Conservation (phyloP, 2,113 vertebrate species). For the Strix uralensis region DNA sequence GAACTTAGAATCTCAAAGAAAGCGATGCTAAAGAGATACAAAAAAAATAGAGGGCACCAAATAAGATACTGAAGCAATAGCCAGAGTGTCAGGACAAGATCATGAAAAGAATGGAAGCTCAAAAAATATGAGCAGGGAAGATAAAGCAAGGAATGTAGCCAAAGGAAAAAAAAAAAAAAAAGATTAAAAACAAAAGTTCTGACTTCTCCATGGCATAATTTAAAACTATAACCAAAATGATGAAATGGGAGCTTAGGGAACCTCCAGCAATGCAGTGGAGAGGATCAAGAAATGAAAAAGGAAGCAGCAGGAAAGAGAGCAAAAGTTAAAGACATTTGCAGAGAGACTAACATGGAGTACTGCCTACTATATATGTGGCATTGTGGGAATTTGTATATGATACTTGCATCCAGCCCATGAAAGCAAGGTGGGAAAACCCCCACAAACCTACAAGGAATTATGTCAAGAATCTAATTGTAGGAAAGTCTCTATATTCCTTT, state of each 20-base stretch:
- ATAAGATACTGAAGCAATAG: background rate
- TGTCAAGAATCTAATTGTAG: background rate
- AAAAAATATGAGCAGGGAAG: background rate
- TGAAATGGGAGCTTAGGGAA: background rate
- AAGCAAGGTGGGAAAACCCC: background rate
- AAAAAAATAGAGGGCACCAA: background rate
- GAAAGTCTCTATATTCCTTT: background rate
- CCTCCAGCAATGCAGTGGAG: background rate
- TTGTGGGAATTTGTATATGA: background rate
- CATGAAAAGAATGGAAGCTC: background rate
- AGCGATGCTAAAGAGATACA: rapidly evolving
- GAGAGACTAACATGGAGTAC: background rate
- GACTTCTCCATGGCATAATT: background rate
- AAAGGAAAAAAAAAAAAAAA: background rate
- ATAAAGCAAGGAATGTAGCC: background rate
- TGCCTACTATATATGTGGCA: background rate
- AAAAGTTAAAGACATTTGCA: background rate
- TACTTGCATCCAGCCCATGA: background rate
- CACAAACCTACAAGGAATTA: background rate
- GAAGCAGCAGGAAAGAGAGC: background rate
- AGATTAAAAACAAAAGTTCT: background rate
- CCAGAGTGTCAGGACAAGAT: background rate
- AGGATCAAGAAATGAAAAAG: background rate
- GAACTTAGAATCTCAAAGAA: background rate
- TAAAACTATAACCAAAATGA: background rate